These are phyloP conservation scores for Neuroscelio doddi DNA, from an alignment of 2,888 invertebrate species.

Conservation along the genomic window DNA sequence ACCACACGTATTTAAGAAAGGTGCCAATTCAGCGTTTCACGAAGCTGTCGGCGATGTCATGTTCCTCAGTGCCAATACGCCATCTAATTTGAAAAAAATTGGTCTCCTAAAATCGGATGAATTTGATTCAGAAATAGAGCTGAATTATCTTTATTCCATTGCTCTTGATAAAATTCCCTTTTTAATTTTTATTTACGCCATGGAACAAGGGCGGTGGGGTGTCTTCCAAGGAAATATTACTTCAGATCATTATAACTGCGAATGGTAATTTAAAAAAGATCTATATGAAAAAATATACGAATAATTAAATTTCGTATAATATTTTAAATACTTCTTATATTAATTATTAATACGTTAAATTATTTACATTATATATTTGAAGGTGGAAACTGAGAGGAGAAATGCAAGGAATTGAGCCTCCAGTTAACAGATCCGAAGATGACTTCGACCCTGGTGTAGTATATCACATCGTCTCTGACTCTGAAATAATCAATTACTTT, in stretches of 20 bases:
- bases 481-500: constrained; percentile 77
- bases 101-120: constrained; percentile 67
- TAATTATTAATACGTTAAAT: too few species aligned
- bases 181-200: constrained; percentile 74
- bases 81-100: constrained; percentile 76
- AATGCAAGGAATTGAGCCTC: constrained; percentile 78
- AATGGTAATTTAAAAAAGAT: too few species aligned
- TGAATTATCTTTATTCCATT: constrained; percentile 73
- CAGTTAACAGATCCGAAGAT: constrained; percentile 76
- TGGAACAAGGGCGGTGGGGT: constrained; percentile 77
- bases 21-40: constrained; percentile 75
- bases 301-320: too few species aligned
- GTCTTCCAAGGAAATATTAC: constrained; percentile 78
- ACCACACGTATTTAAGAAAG: constrained; percentile 81
- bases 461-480: constrained; percentile 71
- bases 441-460: constrained; percentile 78
- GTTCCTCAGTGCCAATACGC: constrained; percentile 74
- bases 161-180: constrained; percentile 74
- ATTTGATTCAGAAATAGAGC: constrained; percentile 53
- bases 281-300: too few species aligned
- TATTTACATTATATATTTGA: too few species aligned
- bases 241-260: constrained; percentile 77
- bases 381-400: constrained; percentile 72
- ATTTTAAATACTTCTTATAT: too few species aligned
- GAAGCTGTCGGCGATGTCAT: constrained; percentile 78